Percentiles rank a stretch among this genome's conserved stretches.
Conservation (phyloP, 2,797 vertebrate genomes). For the Melanotaenia pygmaea region DNA sequence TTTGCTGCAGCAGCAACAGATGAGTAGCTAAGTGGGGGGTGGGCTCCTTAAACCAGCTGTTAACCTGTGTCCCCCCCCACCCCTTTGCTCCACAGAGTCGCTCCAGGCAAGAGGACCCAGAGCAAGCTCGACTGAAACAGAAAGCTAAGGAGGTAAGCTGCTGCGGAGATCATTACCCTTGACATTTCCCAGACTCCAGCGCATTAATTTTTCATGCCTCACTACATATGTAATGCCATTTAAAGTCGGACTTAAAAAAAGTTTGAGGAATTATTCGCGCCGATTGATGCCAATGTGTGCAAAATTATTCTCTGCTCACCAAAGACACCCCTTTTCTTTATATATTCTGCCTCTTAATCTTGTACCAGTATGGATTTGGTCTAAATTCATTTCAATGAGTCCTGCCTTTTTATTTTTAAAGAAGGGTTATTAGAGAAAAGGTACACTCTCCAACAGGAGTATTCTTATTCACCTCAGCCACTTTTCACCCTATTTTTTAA, state of each 20-base stretch:
- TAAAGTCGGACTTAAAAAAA: slow-evolving; percentile 94
- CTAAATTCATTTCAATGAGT: slow-evolving; percentile 24
- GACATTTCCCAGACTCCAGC: slow-evolving; percentile 92
- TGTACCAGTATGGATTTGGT: slow-evolving; percentile 33
- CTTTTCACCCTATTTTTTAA: too few species aligned
- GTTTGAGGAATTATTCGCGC: slow-evolving; percentile 91
- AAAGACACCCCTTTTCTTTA: slow-evolving; percentile 35
- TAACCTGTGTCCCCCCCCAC: slow-evolving; percentile 83
- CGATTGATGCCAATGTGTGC: slow-evolving; percentile 91
- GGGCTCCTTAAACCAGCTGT: slow-evolving; percentile 91
- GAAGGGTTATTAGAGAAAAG: background rate
- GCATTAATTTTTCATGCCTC: slow-evolving; percentile 97
- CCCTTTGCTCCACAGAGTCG: slow-evolving; percentile 84
- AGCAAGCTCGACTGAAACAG: slow-evolving; percentile 93
- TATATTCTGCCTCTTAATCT: slow-evolving; percentile 36
- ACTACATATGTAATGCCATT: slow-evolving; percentile 97
- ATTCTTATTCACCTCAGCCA: too few species aligned
- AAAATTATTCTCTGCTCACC: slow-evolving; percentile 83
- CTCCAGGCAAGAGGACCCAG: slow-evolving; percentile 95
- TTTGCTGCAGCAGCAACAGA: slow-evolving; percentile 88
- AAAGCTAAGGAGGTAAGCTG: slow-evolving; percentile 94
- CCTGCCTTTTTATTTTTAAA: background rate
- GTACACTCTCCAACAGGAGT: background rate
- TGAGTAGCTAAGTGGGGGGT: slow-evolving; percentile 64
- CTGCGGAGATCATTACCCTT: slow-evolving; percentile 93